Percentiles rank a stretch among this genome's conserved stretches.
Conservation (phyloP, 2,888 invertebrate genomes). For the Lypha dubia region DNA sequence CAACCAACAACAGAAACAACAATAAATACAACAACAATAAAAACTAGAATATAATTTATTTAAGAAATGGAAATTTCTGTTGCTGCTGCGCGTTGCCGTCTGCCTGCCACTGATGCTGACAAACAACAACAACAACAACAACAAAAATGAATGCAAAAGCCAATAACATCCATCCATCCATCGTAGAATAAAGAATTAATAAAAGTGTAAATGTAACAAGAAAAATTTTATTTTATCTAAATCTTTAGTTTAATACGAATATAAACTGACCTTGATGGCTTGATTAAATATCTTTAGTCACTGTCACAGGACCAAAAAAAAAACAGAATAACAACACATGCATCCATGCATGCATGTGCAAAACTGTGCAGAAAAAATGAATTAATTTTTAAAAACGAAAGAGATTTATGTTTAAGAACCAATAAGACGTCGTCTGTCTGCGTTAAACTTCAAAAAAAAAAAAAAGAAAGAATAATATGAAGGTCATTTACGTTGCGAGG, state of each 20-base stretch:
- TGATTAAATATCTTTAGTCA: conserved; percentile 70
- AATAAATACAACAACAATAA: conserved; percentile 5
- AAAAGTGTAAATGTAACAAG: conserved; percentile 40
- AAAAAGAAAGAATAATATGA: too few relatives aligned
- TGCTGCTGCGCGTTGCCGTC: too few relatives aligned
- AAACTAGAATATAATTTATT: conserved; percentile 58
- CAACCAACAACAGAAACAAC: too few relatives aligned
- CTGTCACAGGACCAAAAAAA: conserved; percentile 53
- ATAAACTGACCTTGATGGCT: conserved; percentile 58
- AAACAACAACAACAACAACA: too few relatives aligned
- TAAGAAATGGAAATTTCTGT: conserved; percentile 61
- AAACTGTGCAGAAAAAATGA: conserved; percentile 24
- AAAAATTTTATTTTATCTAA: conserved; percentile 61
- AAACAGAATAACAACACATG: conserved; percentile 3
- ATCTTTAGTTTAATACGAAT: conserved; percentile 42
- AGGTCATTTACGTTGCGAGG: conserved; percentile 36
- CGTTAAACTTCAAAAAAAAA: background rate
- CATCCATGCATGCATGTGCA: background rate
- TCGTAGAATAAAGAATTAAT: conserved; percentile 17
- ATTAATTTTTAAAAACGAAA: conserved; percentile 28
- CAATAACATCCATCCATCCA: background rate
- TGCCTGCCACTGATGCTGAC: background rate
- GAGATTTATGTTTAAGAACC: conserved; percentile 61
- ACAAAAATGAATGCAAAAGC: background rate
- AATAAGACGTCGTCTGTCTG: conserved; percentile 14